Base-by-base conservation (phyloP, 2,113 vertebrate genomes). In the Tamias sibiricus region DNA sequence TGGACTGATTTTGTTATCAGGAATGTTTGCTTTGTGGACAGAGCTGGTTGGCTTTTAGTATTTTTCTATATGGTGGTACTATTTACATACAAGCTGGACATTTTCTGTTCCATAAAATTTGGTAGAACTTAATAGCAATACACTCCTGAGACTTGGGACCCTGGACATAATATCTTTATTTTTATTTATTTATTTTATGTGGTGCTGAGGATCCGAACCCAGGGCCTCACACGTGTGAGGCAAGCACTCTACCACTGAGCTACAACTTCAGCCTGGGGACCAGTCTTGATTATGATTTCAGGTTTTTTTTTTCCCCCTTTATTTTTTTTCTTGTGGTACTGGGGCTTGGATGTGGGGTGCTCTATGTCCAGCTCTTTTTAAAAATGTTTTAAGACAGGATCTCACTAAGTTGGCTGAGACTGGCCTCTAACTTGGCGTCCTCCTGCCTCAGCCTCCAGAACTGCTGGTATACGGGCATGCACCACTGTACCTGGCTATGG, bases 71-170 rank as follows among this genome's bases (percentile, higher is more conserved):
- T 62, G 4, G 8, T 47, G n/a, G n/a, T 40, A 64, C 19, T 13
- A 19, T 86, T 91, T 79, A 82, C 42, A 22, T 89, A 2, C 77
- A 81, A 72, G 85, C 42, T 57, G 13, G 40, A 66, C 32, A n/a
- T 81, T 89, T 94, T 89, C 44, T 90, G 14, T 92, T 52, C 26
- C n/a, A 69, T 90, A 49, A 37, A 54, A 59, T 84, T 81, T 49
- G 35, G 37, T 64, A 54, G 49, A 57, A 71, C 6, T 87, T 87
- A 59, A 13, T 8, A 77, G 91, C 66, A 82, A 57, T 49, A 28
- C 62, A 26, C 62, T 44, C 0, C 87, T 44, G 47, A 68, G 90
- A 66, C 44, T 37, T 44, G 30, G 69, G 20, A 59, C 74, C 74
- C 77, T 82, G 44, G 77, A 62, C 69, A 57, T 49, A 40, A 17